phyloP scores from a whole-genome alignment of 92 coral and sea anemone genomes.

The Parazoanthus swiftii region DNA sequence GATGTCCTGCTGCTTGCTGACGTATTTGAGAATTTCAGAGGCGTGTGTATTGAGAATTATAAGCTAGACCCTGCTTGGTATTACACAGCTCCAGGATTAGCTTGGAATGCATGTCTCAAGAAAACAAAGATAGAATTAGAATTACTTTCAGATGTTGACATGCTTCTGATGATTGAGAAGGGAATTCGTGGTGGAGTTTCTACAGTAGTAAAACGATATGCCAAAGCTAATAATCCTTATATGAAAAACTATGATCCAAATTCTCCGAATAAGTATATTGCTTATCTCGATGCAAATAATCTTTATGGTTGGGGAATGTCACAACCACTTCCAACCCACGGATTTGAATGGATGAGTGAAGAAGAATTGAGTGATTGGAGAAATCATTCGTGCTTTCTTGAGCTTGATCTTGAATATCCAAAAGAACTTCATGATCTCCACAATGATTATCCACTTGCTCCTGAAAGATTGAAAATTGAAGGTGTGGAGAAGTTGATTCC shows the following conservation, averaged over 20 bases:
- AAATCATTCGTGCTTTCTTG: conserved; percentile 17
- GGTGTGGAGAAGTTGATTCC: neutral
- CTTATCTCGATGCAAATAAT: neutral
- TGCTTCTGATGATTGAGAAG: neutral
- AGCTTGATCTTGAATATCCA: conserved; percentile 1
- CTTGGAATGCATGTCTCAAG: neutral
- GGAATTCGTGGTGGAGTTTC: neutral
- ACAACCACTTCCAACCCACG: neutral
- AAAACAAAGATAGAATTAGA: neutral
- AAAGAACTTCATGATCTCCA: neutral
- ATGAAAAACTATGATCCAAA: neutral
- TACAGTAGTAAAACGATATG: neutral
- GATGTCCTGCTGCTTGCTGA: neutral
- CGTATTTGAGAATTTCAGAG: neutral
- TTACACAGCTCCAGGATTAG: neutral
- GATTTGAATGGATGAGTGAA: neutral
- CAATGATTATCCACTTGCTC: conserved; percentile 10
- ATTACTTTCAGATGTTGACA: too few relatives aligned
- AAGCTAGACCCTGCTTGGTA: neutral
- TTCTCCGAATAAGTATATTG: neutral
- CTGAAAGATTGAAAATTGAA: neutral
- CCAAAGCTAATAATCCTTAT: neutral
- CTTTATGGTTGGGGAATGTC: neutral
- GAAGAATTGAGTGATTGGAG: neutral
- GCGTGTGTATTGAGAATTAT: neutral